Evolutionary conservation across 2,888 invertebrate genomes (phyloP), one percentile per base, ranked within the genome.

Genomic region (Tinea semifulvella): DNA sequence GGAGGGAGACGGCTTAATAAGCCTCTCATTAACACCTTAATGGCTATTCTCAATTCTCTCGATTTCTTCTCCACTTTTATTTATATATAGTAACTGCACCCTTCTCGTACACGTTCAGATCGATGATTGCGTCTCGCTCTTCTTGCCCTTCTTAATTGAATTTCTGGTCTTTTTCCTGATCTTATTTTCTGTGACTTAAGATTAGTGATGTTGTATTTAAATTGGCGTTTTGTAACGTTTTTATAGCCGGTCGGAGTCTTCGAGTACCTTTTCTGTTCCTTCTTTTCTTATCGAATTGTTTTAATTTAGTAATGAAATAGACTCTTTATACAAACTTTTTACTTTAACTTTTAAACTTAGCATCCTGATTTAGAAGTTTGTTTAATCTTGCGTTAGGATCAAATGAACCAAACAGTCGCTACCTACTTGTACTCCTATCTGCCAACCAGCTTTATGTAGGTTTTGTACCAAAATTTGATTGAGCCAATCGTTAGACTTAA

Each of bases 11-110:
- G 74, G 74, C 79, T 80, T 77, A 77, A 80, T 80, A 80, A 77
- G 76, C 68, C 68, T 68, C 77, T 77, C 75, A 77, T 80, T 79
- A 80, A 77, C 79, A 80, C 79, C 77, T 77, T 76, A 74, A 77
- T 76, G 74, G 76, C 67, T 72, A 74, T 77, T 76, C 75, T 74
- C 75, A 76, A 76, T 79, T 76, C 76, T 71, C 71, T 65, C 71
- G 72, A 71, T 73, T 74, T 68, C 68, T 27, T 68, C 65, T 72
- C 57, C 62, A 69, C 60, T 73, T 72, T 75, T 73, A 73, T 74
- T 76, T 74, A 68, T 69, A 70, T 68, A 61, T 61, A n/a, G n/a
- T n/a, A n/a, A 57, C 61, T 53, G 46, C 48, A 46, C 51, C 48
- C 54, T 57, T 54, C 60, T 47, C n/a, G 17, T 18, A 14, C 20